Conservation (phyloP, 2,888 invertebrate species). For the Anticlea derivata region DNA sequence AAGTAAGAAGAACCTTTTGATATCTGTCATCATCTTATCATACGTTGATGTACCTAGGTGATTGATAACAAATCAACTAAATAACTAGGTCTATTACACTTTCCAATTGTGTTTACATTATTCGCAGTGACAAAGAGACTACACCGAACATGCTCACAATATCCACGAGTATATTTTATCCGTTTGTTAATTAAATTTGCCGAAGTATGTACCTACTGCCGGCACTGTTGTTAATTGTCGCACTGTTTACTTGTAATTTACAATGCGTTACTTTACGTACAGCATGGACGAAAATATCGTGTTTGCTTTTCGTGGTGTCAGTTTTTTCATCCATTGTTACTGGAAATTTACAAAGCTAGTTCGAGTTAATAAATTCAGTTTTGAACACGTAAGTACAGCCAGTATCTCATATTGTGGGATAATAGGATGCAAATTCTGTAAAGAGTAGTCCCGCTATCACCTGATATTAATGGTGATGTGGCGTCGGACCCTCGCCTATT, state of each 20-base stretch:
- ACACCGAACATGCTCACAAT: conserved; percentile 2
- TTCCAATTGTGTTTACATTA: not conserved
- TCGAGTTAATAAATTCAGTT: too few relatives aligned
- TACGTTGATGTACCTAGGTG: too few relatives aligned
- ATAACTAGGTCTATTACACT: not conserved
- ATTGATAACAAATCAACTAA: not conserved
- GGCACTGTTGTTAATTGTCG: conserved; percentile 26
- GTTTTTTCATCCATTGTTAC: not conserved
- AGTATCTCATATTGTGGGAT: too few relatives aligned
- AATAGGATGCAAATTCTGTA: conserved; percentile 11
- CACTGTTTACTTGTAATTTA: conserved; percentile 35
- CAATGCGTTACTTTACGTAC: conserved; percentile 17
- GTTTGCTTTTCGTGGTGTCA: not conserved
- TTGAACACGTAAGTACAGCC: too few relatives aligned
- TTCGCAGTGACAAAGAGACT: not conserved
- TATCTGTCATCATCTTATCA: too few relatives aligned
- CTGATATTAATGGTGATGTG: conserved; percentile 45
- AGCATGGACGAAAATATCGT: conserved; percentile 1
- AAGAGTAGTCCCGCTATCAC: conserved; percentile 38
- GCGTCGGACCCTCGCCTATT: conserved; percentile 41
- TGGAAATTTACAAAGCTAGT: too few relatives aligned
- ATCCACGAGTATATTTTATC: conserved; percentile 17
- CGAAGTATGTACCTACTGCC: not conserved
- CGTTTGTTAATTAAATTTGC: conserved; percentile 25
- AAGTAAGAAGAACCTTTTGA: too few relatives aligned